Conservation (phyloP, 2,113 vertebrate genomes). For the Furnarius figulus region DNA sequence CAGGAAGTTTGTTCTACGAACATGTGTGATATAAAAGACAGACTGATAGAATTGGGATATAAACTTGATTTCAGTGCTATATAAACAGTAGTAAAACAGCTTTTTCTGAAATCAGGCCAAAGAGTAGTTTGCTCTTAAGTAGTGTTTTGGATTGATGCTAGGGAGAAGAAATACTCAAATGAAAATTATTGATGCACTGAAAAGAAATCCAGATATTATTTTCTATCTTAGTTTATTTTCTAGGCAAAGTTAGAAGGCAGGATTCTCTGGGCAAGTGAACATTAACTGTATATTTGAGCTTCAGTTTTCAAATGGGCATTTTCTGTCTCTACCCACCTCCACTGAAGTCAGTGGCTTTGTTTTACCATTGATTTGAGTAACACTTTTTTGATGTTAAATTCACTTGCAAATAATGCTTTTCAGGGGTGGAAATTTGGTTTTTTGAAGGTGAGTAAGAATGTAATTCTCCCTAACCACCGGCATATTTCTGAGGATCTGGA, state of each 20-base stretch:
- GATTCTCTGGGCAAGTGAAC: background rate
- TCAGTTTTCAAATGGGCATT: background rate
- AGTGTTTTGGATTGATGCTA: background rate
- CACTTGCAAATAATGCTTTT: background rate
- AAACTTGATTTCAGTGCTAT: conserved; percentile 18
- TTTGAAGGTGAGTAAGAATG: background rate
- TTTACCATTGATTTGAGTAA: background rate
- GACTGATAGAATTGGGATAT: conserved; percentile 1
- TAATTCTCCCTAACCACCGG: background rate
- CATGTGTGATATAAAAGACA: conserved; percentile 45
- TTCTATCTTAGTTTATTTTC: background rate
- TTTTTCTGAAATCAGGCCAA: conserved; percentile 54
- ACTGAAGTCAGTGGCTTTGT: background rate
- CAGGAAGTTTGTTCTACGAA: background rate
- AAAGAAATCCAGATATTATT: background rate
- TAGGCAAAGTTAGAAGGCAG: background rate
- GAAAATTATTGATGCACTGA: conserved; percentile 31
- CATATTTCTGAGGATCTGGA: background rate
- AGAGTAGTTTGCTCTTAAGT: conserved; percentile 17
- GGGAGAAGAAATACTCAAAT: conserved; percentile 15
- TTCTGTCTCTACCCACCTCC: background rate
- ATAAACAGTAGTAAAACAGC: conserved; percentile 1
- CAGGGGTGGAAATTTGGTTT: background rate
- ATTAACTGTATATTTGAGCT: background rate
- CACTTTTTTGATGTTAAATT: background rate